Evolutionary conservation across 1,140 invertebrate species (phyloP).

Genomic region (Bombyx mori): DNA sequence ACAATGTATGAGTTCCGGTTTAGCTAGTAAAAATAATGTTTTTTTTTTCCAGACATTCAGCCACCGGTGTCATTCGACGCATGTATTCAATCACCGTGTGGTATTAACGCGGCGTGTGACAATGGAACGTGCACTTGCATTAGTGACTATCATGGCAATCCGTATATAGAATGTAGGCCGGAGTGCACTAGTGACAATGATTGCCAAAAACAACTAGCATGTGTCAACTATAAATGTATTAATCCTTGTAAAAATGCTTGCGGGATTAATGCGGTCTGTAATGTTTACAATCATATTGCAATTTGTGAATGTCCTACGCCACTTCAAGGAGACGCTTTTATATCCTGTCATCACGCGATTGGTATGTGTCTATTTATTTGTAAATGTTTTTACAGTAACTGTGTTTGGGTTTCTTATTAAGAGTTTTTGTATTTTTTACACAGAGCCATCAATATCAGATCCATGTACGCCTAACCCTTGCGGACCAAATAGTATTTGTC

Average conservation of each 20-base stretch:
- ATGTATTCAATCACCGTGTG: constrained; percentile 81
- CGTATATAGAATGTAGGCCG: constrained; percentile 77
- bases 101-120: constrained; percentile 80
- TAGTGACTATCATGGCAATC: constrained; percentile 73
- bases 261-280: constrained; percentile 74
- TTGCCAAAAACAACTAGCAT: constrained; percentile 83
- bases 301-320: constrained; percentile 76
- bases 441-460: constrained; percentile 70
- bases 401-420: constrained; percentile 4
- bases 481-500: constrained; percentile 80
- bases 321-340: constrained; percentile 77
- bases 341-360: constrained; percentile 69
- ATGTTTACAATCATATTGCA: constrained; percentile 77
- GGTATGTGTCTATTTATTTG: neutral
- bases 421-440: constrained; percentile 6
- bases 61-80: constrained; percentile 52
- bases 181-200: constrained; percentile 81
- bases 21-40: neutral
- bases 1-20: too few species aligned
- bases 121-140: constrained; percentile 78
- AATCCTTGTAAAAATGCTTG: constrained; percentile 84
- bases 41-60: constrained; percentile 25
- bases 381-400: neutral
- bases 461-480: constrained; percentile 84
- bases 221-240: constrained; percentile 86